Percentiles rank a stretch among this genome's conserved stretches.
Evolutionary conservation across 2,888 invertebrate genomes (phyloP).

Genomic region (Drosophila affinis): DNA sequence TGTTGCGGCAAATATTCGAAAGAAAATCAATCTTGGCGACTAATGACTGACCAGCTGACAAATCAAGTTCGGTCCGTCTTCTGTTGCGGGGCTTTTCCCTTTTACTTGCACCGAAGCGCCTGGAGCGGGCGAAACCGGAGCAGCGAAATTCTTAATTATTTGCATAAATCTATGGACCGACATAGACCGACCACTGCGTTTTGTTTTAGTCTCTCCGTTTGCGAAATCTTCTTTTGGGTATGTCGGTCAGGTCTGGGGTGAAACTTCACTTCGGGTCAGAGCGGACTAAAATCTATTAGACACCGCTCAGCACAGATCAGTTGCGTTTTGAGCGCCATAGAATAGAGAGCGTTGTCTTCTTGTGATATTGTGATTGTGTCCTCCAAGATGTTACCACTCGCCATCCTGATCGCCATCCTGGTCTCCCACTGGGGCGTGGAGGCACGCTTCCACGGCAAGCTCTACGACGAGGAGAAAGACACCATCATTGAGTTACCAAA

Average conservation of each 20-base stretch:
- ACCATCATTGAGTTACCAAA: slow-evolving; percentile 78
- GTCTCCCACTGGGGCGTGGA: slow-evolving; percentile 13
- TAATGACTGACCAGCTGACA: slow-evolving; percentile 25
- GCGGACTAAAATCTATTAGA: slow-evolving; percentile 53
- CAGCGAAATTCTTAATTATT: slow-evolving; percentile 53
- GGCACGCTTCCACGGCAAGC: slow-evolving; percentile 39
- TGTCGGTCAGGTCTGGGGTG: slow-evolving; percentile 49
- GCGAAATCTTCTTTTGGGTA: slow-evolving; percentile 49
- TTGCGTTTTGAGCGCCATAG: slow-evolving; percentile 55
- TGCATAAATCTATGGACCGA: slow-evolving; percentile 43
- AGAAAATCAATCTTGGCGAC: slow-evolving; percentile 9
- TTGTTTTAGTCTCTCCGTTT: slow-evolving; percentile 47
- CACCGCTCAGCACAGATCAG: slow-evolving; percentile 45
- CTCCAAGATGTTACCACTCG: slow-evolving; percentile 36
- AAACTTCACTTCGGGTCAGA: slow-evolving; percentile 62
- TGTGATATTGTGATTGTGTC: background rate
- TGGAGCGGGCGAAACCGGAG: slow-evolving; percentile 42
- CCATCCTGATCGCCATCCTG: slow-evolving; percentile 5
- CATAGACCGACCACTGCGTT: slow-evolving; percentile 24
- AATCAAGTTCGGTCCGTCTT: slow-evolving; percentile 14
- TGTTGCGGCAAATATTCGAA: slow-evolving; percentile 47
- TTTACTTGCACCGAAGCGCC: slow-evolving; percentile 58
- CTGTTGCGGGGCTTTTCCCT: slow-evolving; percentile 51
- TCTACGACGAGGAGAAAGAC: slow-evolving; percentile 73
- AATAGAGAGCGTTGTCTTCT: slow-evolving; percentile 45